Conservation (phyloP, 2,888 invertebrate species). For the Pycnomerus fuliginosus region DNA sequence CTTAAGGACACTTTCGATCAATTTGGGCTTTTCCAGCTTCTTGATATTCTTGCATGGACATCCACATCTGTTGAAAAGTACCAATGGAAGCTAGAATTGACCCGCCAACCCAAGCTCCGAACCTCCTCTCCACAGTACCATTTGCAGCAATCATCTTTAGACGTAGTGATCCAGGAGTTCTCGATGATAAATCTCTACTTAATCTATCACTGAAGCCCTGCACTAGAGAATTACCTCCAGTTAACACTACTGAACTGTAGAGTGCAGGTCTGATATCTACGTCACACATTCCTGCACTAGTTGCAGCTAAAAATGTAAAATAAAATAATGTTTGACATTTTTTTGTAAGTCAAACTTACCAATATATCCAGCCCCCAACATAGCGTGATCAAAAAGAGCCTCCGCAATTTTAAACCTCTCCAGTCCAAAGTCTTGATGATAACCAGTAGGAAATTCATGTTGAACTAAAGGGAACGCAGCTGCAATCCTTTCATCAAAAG, state of each 20-base stretch:
- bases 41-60: conserved; percentile 98
- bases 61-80: conserved; percentile 99
- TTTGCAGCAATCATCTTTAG: conserved; percentile 92
- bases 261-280: conserved; percentile 95
- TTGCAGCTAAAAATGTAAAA: conserved; percentile 57
- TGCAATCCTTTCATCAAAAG: conserved; percentile 86
- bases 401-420: conserved; percentile 94
- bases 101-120: conserved; percentile 98
- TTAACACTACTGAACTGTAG: conserved; percentile 93
- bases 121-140: conserved; percentile 85
- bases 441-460: conserved; percentile 98
- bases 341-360: conserved; percentile 50
- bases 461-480: conserved; percentile 87
- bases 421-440: conserved; percentile 92
- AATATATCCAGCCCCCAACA: conserved; percentile 87
- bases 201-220: conserved; percentile 94
- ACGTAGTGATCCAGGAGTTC: conserved; percentile 91
- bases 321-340: conserved; percentile 8
- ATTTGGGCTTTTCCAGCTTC: conserved; percentile 97
- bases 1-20: conserved; percentile 88
- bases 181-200: conserved; percentile 79
- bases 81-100: conserved; percentile 98
- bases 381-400: conserved; percentile 92
- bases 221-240: conserved; percentile 90
- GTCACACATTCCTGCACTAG: conserved; percentile 94